Conservation (phyloP, 2,113 vertebrate species). For the Gasterosteus nipponicus region DNA sequence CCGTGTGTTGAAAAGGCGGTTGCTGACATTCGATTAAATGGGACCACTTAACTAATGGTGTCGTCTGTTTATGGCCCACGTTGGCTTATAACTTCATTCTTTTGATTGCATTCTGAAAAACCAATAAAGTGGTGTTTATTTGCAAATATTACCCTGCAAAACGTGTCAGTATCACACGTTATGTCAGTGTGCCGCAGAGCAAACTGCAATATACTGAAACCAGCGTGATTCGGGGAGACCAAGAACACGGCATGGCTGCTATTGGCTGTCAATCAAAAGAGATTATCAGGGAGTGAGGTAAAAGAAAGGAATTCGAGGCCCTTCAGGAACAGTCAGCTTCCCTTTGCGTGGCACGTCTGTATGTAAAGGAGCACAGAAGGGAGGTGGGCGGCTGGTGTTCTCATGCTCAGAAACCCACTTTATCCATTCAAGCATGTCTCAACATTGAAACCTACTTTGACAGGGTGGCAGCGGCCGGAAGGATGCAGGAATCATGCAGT, state of each 20-base stretch:
- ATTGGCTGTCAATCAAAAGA: constrained; percentile 1
- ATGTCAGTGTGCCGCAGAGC: no score
- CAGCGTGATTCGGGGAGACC: no score
- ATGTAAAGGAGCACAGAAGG: constrained; percentile 50
- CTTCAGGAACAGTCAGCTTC: constrained; percentile 21
- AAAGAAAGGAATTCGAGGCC: constrained; percentile 23
- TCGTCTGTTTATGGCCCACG: no score
- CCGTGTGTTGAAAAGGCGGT: neutral
- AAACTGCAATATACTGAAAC: neutral
- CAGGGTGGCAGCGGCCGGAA: constrained; percentile 62
- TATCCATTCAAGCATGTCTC: constrained; percentile 72
- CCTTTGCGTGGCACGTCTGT: constrained; percentile 26
- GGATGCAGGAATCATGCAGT: constrained; percentile 77
- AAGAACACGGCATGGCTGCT: neutral
- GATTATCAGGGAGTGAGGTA: neutral
- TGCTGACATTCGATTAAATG: neutral
- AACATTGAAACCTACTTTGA: constrained; percentile 77
- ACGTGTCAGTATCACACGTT: neutral
- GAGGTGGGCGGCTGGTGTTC: constrained; percentile 53
- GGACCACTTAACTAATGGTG: no score
- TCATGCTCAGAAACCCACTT: constrained; percentile 69
- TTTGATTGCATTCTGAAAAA: neutral
- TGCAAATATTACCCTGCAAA: neutral
- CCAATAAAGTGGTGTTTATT: neutral
- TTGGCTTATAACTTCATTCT: no score